phyloP scores from a whole-genome alignment of 2,888 invertebrate genomes.

The Phyto melanocephala region DNA sequence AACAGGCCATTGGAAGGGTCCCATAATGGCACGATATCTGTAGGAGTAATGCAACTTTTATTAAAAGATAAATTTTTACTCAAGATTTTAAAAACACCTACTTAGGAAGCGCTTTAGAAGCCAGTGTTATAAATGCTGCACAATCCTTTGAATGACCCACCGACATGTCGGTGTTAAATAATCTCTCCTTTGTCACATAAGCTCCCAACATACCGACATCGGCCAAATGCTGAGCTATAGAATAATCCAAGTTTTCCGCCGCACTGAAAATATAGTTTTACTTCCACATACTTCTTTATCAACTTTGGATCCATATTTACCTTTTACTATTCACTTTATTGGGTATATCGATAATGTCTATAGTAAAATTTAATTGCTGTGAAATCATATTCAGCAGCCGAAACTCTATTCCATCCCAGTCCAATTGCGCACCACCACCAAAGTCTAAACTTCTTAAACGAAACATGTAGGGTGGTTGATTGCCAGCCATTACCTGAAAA shows the following conservation, averaged over 20 bases:
- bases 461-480: conserved; percentile 87
- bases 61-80: neutral
- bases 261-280: conserved; percentile 77
- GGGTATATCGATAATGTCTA: conserved; percentile 83
- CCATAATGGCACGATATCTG: conserved; percentile 90
- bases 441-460: conserved; percentile 75
- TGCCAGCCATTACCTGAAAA: conserved; percentile 84
- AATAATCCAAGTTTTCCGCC: conserved; percentile 82
- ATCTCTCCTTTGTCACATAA: conserved; percentile 81
- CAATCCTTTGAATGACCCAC: conserved; percentile 86
- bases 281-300: no score
- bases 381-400: conserved; percentile 83
- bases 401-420: conserved; percentile 87
- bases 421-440: conserved; percentile 70
- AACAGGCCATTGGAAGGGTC: conserved; percentile 90
- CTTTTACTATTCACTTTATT: conserved; percentile 77
- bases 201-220: conserved; percentile 87
- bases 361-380: conserved; percentile 85
- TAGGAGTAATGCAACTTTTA: neutral
- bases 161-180: conserved; percentile 82
- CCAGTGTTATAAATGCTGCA: conserved; percentile 87
- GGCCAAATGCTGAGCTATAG: conserved; percentile 80
- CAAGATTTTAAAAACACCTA: conserved; percentile 67
- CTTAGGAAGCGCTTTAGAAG: conserved; percentile 89
- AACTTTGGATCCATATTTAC: conserved; percentile 79